Percentiles rank a stretch among this genome's conserved stretches.
Evolutionary conservation across 1,140 invertebrate genomes (phyloP).

Genomic region (Drosophila truncata): DNA sequence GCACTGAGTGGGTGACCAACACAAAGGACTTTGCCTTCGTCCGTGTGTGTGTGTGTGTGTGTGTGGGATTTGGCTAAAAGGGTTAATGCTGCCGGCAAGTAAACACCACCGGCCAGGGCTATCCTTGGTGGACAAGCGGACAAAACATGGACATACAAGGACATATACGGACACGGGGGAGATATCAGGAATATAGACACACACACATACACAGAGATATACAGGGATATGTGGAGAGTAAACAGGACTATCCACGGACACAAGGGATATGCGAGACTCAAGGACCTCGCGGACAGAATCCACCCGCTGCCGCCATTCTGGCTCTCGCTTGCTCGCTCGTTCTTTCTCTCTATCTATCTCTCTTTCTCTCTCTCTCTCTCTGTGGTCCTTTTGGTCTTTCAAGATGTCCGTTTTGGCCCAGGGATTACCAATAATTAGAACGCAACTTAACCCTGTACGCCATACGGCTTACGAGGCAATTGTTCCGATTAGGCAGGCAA

Average conservation of each 20-base stretch:
- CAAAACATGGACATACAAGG: slow-evolving; percentile 1
- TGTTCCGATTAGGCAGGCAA: slow-evolving; percentile 24
- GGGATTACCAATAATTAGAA: slow-evolving; percentile 51
- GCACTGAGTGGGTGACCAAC: slow-evolving; percentile 74
- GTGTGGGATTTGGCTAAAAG: slow-evolving; percentile 49
- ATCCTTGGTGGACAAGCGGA: slow-evolving; percentile 38
- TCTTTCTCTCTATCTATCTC: background rate
- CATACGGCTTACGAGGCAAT: slow-evolving; percentile 32
- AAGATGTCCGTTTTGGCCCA: slow-evolving; percentile 44
- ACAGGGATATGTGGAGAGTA: background rate
- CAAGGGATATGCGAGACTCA: slow-evolving; percentile 3
- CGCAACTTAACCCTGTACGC: slow-evolving; percentile 10
- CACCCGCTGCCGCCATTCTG: slow-evolving; percentile 74
- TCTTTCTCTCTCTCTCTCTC: background rate
- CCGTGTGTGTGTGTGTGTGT: slow-evolving; percentile 35
- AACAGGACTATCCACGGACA: slow-evolving; percentile 37
- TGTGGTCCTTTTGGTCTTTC: slow-evolving; percentile 3
- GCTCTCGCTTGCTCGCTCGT: slow-evolving; percentile 30
- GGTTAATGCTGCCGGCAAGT: slow-evolving; percentile 77
- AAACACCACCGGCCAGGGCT: slow-evolving; percentile 76
- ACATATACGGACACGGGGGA: slow-evolving; percentile 2
- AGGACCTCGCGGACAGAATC: slow-evolving; percentile 52
- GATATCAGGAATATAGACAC: background rate
- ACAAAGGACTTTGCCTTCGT: slow-evolving; percentile 29
- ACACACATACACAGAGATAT: background rate